Evolutionary conservation across 2,797 vertebrate species (phyloP).

Genomic region (Coendou prehensilis): DNA sequence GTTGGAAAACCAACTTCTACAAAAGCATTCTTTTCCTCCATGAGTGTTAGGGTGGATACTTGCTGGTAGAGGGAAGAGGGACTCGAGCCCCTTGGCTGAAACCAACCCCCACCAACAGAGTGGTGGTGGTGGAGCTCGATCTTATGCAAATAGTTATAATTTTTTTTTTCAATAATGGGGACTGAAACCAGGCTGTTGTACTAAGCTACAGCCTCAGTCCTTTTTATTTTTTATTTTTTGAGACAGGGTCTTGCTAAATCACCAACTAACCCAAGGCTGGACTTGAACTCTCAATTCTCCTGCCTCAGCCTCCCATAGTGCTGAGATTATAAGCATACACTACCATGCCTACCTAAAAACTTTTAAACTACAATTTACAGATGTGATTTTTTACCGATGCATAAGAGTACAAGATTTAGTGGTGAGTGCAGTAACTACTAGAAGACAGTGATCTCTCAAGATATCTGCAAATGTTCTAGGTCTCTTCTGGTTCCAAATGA

Average conservation of each 20-base stretch:
- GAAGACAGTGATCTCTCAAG: constrained; percentile 6
- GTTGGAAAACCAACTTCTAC: neutral
- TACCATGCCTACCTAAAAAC: neutral
- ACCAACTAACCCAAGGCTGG: neutral
- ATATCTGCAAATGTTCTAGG: neutral
- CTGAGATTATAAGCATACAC: neutral
- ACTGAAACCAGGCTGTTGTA: neutral
- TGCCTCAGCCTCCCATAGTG: neutral
- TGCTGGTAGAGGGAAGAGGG: neutral
- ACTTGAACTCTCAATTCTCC: neutral
- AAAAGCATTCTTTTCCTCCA: neutral
- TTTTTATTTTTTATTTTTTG: neutral
- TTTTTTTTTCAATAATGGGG: neutral
- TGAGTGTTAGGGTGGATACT: neutral
- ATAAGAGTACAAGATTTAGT: neutral
- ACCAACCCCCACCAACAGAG: neutral
- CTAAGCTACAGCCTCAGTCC: neutral
- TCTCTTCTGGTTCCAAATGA: neutral
- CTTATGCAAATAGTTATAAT: neutral
- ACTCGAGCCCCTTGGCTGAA: neutral
- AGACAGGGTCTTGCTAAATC: neutral
- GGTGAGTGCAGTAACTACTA: neutral
- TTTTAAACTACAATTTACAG: neutral
- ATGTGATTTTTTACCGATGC: neutral
- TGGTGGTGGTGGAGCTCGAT: neutral